Evolutionary conservation across 2,888 invertebrate genomes (phyloP).

Genomic region (Holacanthella duospinosa): DNA sequence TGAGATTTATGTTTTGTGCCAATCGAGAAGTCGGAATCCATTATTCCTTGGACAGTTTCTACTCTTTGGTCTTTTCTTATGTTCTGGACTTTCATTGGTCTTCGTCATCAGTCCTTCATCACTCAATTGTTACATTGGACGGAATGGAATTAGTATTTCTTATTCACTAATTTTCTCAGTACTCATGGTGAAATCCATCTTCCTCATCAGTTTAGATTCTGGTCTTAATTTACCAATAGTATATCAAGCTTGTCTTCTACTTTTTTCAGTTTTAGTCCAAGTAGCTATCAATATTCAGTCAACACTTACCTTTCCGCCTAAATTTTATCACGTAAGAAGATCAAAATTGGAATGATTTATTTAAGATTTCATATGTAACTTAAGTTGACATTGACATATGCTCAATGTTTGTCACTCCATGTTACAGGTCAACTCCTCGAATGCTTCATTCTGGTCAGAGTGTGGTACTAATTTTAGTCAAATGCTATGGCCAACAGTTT

Average conservation of each 20-base stretch:
- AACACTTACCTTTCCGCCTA: slow-evolving; percentile 32
- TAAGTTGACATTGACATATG: neutral
- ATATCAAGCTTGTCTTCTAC: slow-evolving; percentile 73
- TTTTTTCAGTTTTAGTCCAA: slow-evolving; percentile 84
- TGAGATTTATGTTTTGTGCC: slow-evolving; percentile 71
- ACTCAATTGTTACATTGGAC: slow-evolving; percentile 67
- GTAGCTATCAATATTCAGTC: slow-evolving; percentile 36
- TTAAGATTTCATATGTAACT: neutral
- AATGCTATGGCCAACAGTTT: slow-evolving; percentile 48
- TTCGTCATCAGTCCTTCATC: slow-evolving; percentile 66
- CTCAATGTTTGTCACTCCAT: neutral
- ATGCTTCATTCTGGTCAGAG: slow-evolving; percentile 20
- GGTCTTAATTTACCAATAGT: slow-evolving; percentile 85
- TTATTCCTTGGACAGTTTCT: slow-evolving; percentile 74
- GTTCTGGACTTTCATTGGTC: slow-evolving; percentile 67
- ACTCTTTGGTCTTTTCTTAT: slow-evolving; percentile 67
- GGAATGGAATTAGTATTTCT: slow-evolving; percentile 71
- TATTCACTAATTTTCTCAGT: slow-evolving; percentile 77
- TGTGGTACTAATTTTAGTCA: slow-evolving; percentile 16
- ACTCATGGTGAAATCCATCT: slow-evolving; percentile 84
- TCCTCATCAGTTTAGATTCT: slow-evolving; percentile 78
- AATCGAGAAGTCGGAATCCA: slow-evolving; percentile 72
- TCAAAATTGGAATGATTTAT: neutral
- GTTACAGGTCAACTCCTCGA: slow-evolving; percentile 10
- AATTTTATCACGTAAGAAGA: slow-evolving; percentile 11